Evolutionary conservation across 92 coral and sea anemone species (phyloP).

Genomic region (Porites lobata): DNA sequence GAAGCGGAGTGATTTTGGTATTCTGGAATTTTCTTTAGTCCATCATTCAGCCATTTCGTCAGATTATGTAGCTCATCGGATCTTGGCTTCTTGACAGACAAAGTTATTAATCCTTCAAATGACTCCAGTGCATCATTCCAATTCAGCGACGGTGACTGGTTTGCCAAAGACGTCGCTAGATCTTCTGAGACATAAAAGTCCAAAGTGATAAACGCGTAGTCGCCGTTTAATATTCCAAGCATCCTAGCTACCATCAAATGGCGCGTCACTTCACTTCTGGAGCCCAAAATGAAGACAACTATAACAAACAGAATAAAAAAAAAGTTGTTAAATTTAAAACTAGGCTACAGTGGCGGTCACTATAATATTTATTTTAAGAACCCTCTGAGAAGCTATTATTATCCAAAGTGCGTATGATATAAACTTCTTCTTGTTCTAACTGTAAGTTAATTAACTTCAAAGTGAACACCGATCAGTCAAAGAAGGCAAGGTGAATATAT

Average conservation of each 20-base stretch:
- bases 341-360: too few relatives aligned
- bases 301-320: not conserved
- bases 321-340: too few relatives aligned
- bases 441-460: too few relatives aligned
- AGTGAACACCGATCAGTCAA: too few relatives aligned
- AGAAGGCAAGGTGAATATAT: too few relatives aligned
- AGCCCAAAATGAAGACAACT: constrained; percentile 79
- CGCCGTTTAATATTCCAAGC: constrained; percentile 81
- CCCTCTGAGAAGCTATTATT: too few relatives aligned
- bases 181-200: constrained; percentile 64
- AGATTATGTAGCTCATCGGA: constrained; percentile 14
- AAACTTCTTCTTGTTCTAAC: too few relatives aligned
- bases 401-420: too few relatives aligned
- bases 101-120: constrained; percentile 73
- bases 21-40: constrained; percentile 6
- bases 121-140: constrained; percentile 28
- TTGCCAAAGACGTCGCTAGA: not conserved
- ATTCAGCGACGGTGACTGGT: not conserved
- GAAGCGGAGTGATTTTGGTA: constrained; percentile 23
- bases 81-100: constrained; percentile 72
- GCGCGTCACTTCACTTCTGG: constrained; percentile 36
- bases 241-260: constrained; percentile 68
- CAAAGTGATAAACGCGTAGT: constrained; percentile 83
- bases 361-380: too few relatives aligned
- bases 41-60: constrained; percentile 49